Evolutionary conservation across 1,140 invertebrate species (phyloP).

Genomic region (Ooceraea biroi): DNA sequence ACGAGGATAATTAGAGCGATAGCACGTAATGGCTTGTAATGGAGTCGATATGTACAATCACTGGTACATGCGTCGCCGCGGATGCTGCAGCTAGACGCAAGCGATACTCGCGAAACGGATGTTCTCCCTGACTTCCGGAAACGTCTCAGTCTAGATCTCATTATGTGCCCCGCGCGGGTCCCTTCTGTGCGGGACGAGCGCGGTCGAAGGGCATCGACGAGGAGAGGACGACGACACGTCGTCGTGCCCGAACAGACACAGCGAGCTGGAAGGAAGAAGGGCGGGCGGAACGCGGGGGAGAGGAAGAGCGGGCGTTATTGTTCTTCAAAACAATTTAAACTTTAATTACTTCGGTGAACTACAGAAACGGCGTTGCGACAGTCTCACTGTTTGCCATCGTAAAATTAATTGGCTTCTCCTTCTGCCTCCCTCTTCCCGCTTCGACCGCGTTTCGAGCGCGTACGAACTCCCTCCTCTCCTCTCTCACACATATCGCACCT

Average conservation of each 20-base stretch:
- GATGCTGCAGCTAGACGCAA: conserved; percentile 38
- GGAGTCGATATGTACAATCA: conserved; percentile 51
- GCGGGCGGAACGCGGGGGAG: conserved; percentile 1
- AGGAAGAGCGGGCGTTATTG: conserved; percentile 74
- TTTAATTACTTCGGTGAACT: conserved; percentile 82
- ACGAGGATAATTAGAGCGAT: conserved; percentile 70
- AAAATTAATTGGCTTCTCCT: conserved; percentile 80
- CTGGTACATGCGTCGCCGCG: conserved; percentile 28
- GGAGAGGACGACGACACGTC: conserved; percentile 50
- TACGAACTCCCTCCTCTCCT: conserved; percentile 33
- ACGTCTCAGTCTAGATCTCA: conserved; percentile 61
- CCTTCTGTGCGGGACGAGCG: no score
- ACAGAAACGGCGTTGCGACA: conserved; percentile 81
- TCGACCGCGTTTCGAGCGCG: conserved; percentile 66
- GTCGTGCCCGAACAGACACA: conserved; percentile 26
- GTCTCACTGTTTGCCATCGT: conserved; percentile 81
- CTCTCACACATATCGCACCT: conserved; percentile 47
- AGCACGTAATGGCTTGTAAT: conserved; percentile 65
- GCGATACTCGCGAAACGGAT: conserved; percentile 27
- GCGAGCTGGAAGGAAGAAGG: background rate
- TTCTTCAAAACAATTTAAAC: conserved; percentile 82
- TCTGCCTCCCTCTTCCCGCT: conserved; percentile 59
- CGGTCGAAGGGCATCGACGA: conserved; percentile 39
- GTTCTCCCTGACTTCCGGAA: conserved; percentile 57
- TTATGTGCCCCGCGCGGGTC: conserved; percentile 28